Evolutionary conservation across 2,888 invertebrate genomes (phyloP), one percentile per base, ranked within the genome.

Genomic region (Andrena marginata): DNA sequence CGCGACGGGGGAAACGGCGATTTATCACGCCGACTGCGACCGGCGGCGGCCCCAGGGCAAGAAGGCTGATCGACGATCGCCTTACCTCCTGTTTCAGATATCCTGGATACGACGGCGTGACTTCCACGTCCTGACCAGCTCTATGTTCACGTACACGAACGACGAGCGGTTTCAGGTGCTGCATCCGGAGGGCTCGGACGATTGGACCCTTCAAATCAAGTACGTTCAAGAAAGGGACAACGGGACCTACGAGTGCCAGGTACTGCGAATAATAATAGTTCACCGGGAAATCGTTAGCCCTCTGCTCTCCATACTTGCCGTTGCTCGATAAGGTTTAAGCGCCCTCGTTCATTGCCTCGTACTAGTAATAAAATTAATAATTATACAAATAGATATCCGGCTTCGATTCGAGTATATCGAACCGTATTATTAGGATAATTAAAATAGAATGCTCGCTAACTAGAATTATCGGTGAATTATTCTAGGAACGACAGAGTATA

Each of bases 141-240:
- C 98, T 68, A 96, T 97, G 94, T 97, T 97, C 94, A 97, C 98
- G 92, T 98, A 98, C 95, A 98, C 98, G 90, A 98, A 97, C 94
- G 98, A 98, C 94, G 98, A 98, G 94, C 96, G 97, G 89, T 97
- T 97, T 94, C 95, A 95, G 93, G 95, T 95, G 87, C 95, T 98
- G 85, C 98, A 98, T 95, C 96, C 96, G 86, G 98, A 98, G 93
- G 97, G 98, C 72, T 97, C 98, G 48, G 98, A 98, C 94, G 98
- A 98, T 95, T 98, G 98, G 98, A 98, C 97, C 70, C 95, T 98
- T 89, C 98, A 98, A 95, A 98, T 98, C 94, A 98, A 98, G 95
- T 98, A 97, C 94, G 98, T 98, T 87, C 98, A 98, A 94, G 97
- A 97, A 92, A 95, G 98, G 92, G 98, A 98, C 95, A 98, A 98